phyloP scores from a whole-genome alignment of 2,888 invertebrate species.

The Perizoma flavofasciatum region DNA sequence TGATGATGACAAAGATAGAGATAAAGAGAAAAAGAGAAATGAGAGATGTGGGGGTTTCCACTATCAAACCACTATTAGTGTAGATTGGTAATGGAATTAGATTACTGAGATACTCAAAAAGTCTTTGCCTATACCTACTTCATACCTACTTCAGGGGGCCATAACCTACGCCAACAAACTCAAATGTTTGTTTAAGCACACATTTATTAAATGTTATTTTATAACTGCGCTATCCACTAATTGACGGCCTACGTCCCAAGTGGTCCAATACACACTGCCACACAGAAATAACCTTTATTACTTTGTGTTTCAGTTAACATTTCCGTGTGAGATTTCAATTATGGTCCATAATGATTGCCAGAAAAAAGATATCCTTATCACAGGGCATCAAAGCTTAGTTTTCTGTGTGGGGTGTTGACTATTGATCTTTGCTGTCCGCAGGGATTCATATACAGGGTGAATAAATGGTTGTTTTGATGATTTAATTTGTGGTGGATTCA shows the following conservation, averaged over 20 bases:
- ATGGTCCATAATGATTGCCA: constrained; percentile 32
- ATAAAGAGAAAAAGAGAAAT: too few species aligned
- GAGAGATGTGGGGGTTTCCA: too few species aligned
- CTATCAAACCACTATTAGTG: too few species aligned
- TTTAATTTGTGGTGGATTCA: constrained; percentile 31
- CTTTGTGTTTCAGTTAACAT: constrained; percentile 35
- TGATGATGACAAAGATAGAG: too few species aligned
- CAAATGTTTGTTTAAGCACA: constrained; percentile 44
- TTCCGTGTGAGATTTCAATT: neutral
- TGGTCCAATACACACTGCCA: constrained; percentile 33
- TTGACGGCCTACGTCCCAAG: constrained; percentile 56
- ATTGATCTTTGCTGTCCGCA: constrained; percentile 54
- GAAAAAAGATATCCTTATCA: constrained; percentile 41
- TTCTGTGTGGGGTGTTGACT: constrained; percentile 39
- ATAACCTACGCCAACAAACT: constrained; percentile 32
- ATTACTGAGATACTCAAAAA: too few species aligned
- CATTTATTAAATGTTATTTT: constrained; percentile 47
- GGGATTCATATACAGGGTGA: constrained; percentile 58
- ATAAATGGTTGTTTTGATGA: constrained; percentile 40
- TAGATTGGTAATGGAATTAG: too few species aligned
- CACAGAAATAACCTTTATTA: constrained; percentile 41
- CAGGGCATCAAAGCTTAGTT: constrained; percentile 39
- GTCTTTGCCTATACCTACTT: too few species aligned
- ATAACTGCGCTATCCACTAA: constrained; percentile 56
- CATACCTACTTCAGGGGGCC: constrained; percentile 4